Conservation (phyloP, 2,797 vertebrate species). For the Salarias fasciatus region DNA sequence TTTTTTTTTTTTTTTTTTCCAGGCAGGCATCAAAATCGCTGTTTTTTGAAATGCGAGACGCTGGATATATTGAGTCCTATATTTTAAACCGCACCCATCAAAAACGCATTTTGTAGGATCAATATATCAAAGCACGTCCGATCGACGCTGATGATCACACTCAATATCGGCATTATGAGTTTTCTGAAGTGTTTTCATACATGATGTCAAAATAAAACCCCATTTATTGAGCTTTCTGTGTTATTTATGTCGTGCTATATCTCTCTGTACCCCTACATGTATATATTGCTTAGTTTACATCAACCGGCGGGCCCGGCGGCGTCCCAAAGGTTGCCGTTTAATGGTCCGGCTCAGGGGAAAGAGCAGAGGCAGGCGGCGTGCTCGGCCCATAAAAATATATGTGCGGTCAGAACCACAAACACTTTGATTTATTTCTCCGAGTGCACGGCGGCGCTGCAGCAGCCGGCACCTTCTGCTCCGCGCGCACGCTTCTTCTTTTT, state of each 20-base stretch:
- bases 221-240: too few species aligned
- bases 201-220: too few species aligned
- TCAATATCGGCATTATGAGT: too few species aligned
- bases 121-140: too few species aligned
- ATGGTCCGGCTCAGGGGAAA: not conserved
- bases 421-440: slow-evolving; percentile 13
- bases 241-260: too few species aligned
- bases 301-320: not conserved
- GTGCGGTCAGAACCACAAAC: slow-evolving; percentile 10
- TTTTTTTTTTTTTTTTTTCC: slow-evolving; percentile 20
- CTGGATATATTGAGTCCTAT: slow-evolving; percentile 20
- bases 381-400: not conserved
- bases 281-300: not conserved
- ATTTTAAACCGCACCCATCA: slow-evolving; percentile 28
- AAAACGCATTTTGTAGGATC: too few species aligned
- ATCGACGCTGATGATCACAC: too few species aligned
- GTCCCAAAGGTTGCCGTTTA: not conserved
- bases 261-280: not conserved
- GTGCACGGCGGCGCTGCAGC: not conserved
- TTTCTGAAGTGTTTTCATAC: too few species aligned
- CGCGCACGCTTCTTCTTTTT: too few species aligned
- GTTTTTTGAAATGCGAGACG: slow-evolving; percentile 40
- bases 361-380: not conserved
- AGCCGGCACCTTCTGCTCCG: too few species aligned
- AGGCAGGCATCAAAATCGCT: slow-evolving; percentile 39